Percentiles rank a stretch among this genome's conserved stretches.
These are phyloP conservation scores for Cataglyphis livida DNA, from an alignment of 2,888 invertebrate genomes.

Conservation along the genomic window DNA sequence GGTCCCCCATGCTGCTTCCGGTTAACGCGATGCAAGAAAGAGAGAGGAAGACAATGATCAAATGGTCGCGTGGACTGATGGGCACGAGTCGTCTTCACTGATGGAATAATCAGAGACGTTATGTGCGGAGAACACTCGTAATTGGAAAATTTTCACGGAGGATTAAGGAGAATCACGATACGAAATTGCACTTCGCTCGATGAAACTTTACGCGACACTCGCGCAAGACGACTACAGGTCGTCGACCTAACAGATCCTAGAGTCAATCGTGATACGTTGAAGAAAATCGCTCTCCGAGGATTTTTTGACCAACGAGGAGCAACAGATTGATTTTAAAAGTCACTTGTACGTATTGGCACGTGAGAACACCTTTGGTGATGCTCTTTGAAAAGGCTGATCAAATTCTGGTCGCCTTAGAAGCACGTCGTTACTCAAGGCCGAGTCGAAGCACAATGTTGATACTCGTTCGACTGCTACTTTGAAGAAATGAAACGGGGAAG, in stretches of 20 bases:
- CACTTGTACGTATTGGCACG: conserved; percentile 10
- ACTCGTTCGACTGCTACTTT: neutral
- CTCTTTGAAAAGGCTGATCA: conserved; percentile 5
- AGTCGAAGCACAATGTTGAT: conserved; percentile 37
- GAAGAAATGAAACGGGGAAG: conserved; percentile 52
- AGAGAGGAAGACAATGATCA: neutral
- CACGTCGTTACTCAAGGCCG: conserved; percentile 35
- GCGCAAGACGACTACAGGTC: conserved; percentile 52
- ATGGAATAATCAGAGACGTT: neutral
- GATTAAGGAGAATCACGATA: conserved; percentile 27
- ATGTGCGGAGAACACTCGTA: neutral
- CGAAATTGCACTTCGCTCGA: neutral
- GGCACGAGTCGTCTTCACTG: neutral
- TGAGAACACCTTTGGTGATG: conserved; percentile 17
- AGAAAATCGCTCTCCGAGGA: neutral
- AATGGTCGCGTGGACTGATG: conserved; percentile 25
- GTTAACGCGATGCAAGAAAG: conserved; percentile 13
- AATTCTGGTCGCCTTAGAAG: neutral
- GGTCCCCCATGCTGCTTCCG: conserved; percentile 73
- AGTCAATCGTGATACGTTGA: conserved; percentile 24
- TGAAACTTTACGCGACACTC: conserved; percentile 1
- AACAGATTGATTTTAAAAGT: neutral
- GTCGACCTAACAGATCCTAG: conserved; percentile 60
- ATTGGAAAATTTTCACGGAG: conserved; percentile 1
- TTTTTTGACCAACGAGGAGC: conserved; percentile 11